These are phyloP conservation scores for Ennomos erosarius DNA, from an alignment of 2,888 invertebrate species.

Conservation along the genomic window DNA sequence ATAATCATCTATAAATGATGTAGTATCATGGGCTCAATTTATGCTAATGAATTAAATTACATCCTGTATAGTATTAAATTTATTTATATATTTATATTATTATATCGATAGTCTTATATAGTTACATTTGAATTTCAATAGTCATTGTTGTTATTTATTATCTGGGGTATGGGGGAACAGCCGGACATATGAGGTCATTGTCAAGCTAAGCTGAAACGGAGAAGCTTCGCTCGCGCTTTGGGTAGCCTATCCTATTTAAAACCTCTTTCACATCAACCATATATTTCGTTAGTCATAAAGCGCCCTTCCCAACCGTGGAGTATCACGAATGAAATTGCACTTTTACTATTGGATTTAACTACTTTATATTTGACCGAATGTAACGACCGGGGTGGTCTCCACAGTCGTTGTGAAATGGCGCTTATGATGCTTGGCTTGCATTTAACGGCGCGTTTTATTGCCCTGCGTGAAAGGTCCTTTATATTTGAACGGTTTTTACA, in stretches of 20 bases:
- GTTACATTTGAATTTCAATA: too few relatives aligned
- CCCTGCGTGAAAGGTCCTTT: slow-evolving; percentile 11
- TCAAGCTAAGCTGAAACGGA: too few relatives aligned
- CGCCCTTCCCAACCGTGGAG: slow-evolving; percentile 10
- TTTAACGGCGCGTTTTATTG: slow-evolving; percentile 21
- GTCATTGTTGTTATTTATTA: too few relatives aligned
- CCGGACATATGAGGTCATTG: too few relatives aligned
- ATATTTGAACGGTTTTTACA: not conserved
- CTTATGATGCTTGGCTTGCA: slow-evolving; percentile 7
- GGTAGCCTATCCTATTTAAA: slow-evolving; percentile 18
- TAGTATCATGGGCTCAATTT: too few relatives aligned
- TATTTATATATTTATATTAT: too few relatives aligned
- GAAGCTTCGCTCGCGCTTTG: too few relatives aligned
- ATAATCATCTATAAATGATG: too few relatives aligned
- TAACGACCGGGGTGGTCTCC: slow-evolving; percentile 13
- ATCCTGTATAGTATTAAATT: too few relatives aligned
- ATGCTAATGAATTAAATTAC: too few relatives aligned
- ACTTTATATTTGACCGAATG: slow-evolving; percentile 5
- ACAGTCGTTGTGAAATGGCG: slow-evolving; percentile 14
- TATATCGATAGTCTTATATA: too few relatives aligned
- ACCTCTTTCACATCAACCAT: not conserved
- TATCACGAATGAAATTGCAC: slow-evolving; percentile 15
- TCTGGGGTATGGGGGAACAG: too few relatives aligned
- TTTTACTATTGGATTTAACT: slow-evolving; percentile 24
- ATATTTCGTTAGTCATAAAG: slow-evolving; percentile 15